Conservation (phyloP, 2,797 vertebrate species). For the Spatula versicolor region DNA sequence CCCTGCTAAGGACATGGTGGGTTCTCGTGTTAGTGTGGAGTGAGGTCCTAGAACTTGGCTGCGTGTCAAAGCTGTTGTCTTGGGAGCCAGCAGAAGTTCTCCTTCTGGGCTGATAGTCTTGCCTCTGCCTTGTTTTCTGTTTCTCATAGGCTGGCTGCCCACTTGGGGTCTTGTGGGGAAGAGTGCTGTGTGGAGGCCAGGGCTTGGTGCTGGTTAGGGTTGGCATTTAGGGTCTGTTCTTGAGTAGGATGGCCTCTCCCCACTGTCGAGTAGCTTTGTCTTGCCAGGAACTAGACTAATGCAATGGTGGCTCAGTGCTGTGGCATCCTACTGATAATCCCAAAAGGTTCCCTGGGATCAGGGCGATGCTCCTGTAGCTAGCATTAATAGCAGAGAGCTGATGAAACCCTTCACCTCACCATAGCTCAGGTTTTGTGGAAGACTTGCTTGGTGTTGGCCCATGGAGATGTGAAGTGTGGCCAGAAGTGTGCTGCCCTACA, state of each 20-base stretch:
- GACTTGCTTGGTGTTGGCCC: background rate
- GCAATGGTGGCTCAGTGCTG: background rate
- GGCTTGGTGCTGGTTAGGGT: rapidly evolving
- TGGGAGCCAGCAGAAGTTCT: background rate
- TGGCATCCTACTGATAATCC: background rate
- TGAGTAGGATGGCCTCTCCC: background rate
- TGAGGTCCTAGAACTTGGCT: rapidly evolving
- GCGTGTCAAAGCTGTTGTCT: background rate
- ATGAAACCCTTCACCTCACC: background rate
- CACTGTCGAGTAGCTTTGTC: background rate
- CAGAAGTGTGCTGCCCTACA: background rate
- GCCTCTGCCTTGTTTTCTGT: background rate
- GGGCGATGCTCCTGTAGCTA: background rate
- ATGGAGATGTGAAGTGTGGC: background rate
- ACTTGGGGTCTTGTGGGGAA: background rate
- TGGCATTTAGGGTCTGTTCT: background rate
- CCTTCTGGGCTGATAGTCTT: background rate
- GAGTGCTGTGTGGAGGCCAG: background rate
- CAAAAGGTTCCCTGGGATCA: background rate
- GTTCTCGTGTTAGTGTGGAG: background rate
- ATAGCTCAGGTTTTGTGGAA: background rate
- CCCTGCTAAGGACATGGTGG: rapidly evolving
- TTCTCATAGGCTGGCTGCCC: background rate
- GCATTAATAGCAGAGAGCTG: background rate
- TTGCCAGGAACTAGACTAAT: background rate